Base-by-base conservation (phyloP, 2,888 invertebrate genomes). In the Aporophyla lueneburgensis region DNA sequence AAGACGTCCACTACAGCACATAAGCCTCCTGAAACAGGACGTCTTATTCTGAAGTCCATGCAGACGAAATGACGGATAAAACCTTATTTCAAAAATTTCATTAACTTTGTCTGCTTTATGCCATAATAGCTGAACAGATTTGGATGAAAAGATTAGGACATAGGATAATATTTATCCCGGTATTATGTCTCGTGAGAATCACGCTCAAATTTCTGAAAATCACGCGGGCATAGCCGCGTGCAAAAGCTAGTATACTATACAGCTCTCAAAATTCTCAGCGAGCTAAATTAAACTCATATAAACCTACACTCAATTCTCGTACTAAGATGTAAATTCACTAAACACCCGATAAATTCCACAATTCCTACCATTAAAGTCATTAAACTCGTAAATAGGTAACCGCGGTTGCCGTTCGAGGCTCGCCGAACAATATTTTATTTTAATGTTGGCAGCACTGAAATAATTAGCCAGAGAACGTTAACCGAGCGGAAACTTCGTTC, bases 371-470 rank as follows among this genome's bases (percentile, higher is more conserved):
- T 86, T 84, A 86, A 84, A 83, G 83, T 78, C 83, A 68, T 83
- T 83, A 61, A 73, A 82, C 78, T 78, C 76, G 85, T 86, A 82
- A 88, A 88, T 88, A 88, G 82, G 82, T 82, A 81, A 77, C 85
- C 86, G 70, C 69, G 66, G 82, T 80, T 75, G 70, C 86, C 74
- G 72, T 71, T 81, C 69, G 33, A 72, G 24, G 53, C 61, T 69
- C 56, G 63, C 71, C 74, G 79, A 68, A 73, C 74, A 73, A 84
- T 88, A 86, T 88, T 87, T 87, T 88, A 87, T 86, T 84, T 84
- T 70, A 80, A 75, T 76, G 76, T 71, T 74, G 62, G 62, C 58
- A 71, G 63, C 49, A 77, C 61, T 74, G 74, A 85, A 86, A 83
- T 87, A 86, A 86, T 85, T 86, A 78, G 75, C 71, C 54, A 24